These are phyloP conservation scores for Luffia ferchaultella DNA, from an alignment of 2,888 invertebrate species.

Conservation along the genomic window DNA sequence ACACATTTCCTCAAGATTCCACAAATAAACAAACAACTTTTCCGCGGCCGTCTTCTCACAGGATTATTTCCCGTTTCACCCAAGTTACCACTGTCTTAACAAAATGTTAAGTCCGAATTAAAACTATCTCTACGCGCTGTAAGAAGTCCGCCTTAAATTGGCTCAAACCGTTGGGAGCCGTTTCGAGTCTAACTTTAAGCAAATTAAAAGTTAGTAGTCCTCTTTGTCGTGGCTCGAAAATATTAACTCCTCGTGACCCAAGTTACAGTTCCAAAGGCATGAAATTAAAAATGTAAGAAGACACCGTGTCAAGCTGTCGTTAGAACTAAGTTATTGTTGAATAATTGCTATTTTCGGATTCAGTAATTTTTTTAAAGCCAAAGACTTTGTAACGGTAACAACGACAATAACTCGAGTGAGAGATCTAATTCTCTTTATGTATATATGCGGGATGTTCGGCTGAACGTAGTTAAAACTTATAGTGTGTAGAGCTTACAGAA, in stretches of 20 bases:
- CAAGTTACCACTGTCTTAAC: too few species aligned
- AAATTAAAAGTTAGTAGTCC: conserved; percentile 62
- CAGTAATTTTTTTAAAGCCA: not conserved
- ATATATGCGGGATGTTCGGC: too few species aligned
- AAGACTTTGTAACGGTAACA: not conserved
- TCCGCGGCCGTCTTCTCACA: not conserved
- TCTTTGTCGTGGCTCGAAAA: conserved; percentile 53
- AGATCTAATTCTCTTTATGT: not conserved
- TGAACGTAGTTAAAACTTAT: too few species aligned
- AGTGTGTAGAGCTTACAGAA: too few species aligned
- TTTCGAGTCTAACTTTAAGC: conserved; percentile 59
- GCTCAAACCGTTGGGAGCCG: conserved; percentile 12
- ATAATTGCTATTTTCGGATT: not conserved
- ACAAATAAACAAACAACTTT: too few species aligned
- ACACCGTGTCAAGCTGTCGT: conserved; percentile 39
- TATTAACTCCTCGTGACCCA: conserved; percentile 61
- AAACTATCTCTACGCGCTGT: too few species aligned
- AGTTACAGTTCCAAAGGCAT: not conserved
- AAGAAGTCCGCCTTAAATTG: too few species aligned
- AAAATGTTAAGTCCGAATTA: too few species aligned
- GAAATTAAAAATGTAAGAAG: conserved; percentile 14
- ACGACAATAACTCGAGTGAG: not conserved
- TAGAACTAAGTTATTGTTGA: conserved; percentile 30
- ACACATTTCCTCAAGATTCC: too few species aligned
- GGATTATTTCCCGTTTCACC: too few species aligned